Percentiles rank a stretch among this genome's conserved stretches.
Conservation (phyloP, 2,113 vertebrate genomes). For the Perca fluviatilis region DNA sequence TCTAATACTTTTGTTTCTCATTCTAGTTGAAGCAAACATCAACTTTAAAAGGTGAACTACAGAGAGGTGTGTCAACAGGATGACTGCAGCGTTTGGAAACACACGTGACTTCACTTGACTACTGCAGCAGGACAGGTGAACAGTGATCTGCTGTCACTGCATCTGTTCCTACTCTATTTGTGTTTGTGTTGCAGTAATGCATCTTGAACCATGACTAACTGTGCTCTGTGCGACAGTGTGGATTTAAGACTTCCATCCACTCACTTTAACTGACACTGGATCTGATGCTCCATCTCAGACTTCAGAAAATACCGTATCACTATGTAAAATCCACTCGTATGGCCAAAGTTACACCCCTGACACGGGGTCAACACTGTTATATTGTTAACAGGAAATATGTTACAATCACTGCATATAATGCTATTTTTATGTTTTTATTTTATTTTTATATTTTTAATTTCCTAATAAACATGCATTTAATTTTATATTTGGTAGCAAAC, state of each 20-base stretch:
- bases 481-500: background rate
- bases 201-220: background rate
- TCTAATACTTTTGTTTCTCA: slow-evolving; percentile 19
- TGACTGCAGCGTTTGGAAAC: background rate
- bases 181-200: background rate
- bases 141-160: background rate
- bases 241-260: background rate
- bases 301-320: background rate
- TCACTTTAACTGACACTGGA: slow-evolving; percentile 24
- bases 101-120: slow-evolving; percentile 9
- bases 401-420: background rate
- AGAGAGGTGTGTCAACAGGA: slow-evolving; percentile 1
- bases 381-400: background rate
- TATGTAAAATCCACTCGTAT: background rate
- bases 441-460: background rate
- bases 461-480: background rate
- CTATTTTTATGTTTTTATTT: background rate
- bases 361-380: background rate
- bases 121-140: background rate
- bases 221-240: background rate
- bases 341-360: background rate
- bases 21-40: slow-evolving; percentile 82
- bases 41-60: slow-evolving; percentile 68
- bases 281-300: background rate
- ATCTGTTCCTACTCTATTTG: background rate